Base-by-base conservation (phyloP, 2,888 invertebrate genomes). In the Molanna angustata region DNA sequence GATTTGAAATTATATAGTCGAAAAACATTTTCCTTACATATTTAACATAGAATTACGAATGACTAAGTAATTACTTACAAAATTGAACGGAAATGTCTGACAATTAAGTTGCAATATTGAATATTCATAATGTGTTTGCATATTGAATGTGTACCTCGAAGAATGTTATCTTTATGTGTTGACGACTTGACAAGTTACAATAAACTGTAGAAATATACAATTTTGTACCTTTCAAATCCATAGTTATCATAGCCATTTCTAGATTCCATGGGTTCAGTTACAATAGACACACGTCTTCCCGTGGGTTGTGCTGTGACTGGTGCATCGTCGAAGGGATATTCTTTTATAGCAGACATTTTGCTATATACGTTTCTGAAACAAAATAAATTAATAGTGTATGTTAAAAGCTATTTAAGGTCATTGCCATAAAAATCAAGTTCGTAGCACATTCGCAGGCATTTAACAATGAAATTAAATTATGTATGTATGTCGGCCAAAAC, bases 201-300 rank as follows among this genome's bases (percentile, higher is more conserved):
- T 7, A 27, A 27, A 6, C 11, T 27, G 11, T 27, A 27, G 11
- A 7, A 27, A 27, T 7, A 27, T 11, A 27, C 11, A 7, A 7
- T 27, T 6, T 7, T 7, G 6, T 17, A 80, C 72, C 80, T 78
- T 64, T 86, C 86, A 52, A 80, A 85, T 1, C 78, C 83, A 46
- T 76, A 71, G 67, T 86, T 85, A 64, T 86, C 86, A 56, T 84
- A 76, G 39, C 80, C 84, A 57, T 79, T 76, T 60, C 76, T 76
- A 13, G 67, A 61, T 66, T 68, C 67, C 35, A 74, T 65, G 7
- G 74, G 80, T 64, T 82, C 80, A 3, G 82, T 78, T 69, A 79
- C 80, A 57, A 84, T 83, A 63, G 83, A 83, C 11, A 84, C 83
- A 66, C 80, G 79, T 53, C 84, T 71, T 59, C 65, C 64, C 18